phyloP scores from a whole-genome alignment of 2,797 vertebrate species.

The Zalophus californianus region DNA sequence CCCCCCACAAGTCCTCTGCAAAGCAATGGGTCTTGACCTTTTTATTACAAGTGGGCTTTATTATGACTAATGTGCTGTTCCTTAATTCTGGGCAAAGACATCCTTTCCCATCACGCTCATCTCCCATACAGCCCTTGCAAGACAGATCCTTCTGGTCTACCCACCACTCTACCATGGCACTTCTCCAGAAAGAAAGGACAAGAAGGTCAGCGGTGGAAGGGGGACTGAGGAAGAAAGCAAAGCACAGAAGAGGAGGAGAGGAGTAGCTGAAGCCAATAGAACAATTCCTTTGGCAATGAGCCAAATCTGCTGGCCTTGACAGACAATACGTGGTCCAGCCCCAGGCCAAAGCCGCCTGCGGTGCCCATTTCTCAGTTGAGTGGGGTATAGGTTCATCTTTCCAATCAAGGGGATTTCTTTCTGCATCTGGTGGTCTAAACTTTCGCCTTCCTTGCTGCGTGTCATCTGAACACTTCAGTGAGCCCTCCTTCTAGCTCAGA shows the following conservation, averaged over 20 bases:
- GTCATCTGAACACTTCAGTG: not conserved
- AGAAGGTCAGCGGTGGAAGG: not conserved
- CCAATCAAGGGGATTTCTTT: not conserved
- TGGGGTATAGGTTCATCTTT: not conserved
- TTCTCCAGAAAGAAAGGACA: not conserved
- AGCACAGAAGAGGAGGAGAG: not conserved
- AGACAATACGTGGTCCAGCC: accelerated
- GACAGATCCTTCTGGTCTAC: not conserved
- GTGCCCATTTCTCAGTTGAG: not conserved
- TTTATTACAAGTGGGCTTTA: not conserved
- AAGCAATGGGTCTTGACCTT: not conserved
- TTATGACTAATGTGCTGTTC: not conserved
- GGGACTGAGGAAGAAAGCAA: not conserved
- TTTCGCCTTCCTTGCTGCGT: not conserved
- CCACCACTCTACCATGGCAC: not conserved
- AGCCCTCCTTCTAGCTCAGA: not conserved
- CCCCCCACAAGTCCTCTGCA: not conserved
- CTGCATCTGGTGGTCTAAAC: not conserved
- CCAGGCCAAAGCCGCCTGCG: not conserved
- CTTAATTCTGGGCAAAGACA: not conserved
- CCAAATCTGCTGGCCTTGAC: not conserved
- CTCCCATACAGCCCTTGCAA: not conserved
- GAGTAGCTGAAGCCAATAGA: not conserved
- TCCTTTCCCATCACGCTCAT: not conserved
- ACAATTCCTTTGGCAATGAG: not conserved